Conservation (phyloP, 2,113 vertebrate species). For the Collichthys lucidus region DNA sequence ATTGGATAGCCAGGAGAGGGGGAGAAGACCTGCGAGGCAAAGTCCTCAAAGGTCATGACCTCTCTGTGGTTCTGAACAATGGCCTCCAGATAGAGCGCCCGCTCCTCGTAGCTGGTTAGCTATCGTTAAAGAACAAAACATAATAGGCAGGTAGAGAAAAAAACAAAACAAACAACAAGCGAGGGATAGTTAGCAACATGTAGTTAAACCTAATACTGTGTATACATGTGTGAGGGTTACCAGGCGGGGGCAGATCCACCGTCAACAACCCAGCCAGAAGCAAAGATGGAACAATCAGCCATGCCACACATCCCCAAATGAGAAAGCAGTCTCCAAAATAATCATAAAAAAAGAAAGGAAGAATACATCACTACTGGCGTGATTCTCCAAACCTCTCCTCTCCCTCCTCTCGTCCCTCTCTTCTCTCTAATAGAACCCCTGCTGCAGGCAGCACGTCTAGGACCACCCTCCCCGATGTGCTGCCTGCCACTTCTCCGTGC, state of each 20-base stretch:
- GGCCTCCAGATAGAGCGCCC: conserved; percentile 96
- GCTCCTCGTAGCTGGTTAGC: conserved; percentile 91
- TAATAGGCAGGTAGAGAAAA: neutral
- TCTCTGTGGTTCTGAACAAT: conserved; percentile 98
- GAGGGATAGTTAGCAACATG: neutral
- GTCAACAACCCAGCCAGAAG: conserved; percentile 60
- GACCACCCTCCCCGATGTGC: conserved; percentile 81
- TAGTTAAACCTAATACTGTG: neutral
- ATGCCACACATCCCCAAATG: conserved; percentile 85
- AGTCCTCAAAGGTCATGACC: conserved; percentile 98
- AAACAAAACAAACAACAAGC: neutral
- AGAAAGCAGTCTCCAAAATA: conserved; percentile 89
- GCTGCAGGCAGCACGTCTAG: conserved; percentile 82
- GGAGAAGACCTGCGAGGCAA: conserved; percentile 96
- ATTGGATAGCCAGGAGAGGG: conserved; percentile 92
- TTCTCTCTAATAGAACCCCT: conserved; percentile 91
- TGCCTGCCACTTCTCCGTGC: conserved; percentile 90
- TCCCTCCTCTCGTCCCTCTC: conserved; percentile 72
- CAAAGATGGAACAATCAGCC: conserved; percentile 71
- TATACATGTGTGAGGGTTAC: conserved; percentile 13
- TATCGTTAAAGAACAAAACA: conserved; percentile 85
- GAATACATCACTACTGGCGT: conserved; percentile 89
- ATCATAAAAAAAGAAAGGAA: conserved; percentile 64
- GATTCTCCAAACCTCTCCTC: conserved; percentile 81
- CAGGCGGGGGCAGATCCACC: conserved; percentile 33